These are phyloP conservation scores for Drosophila ambigua DNA, from an alignment of 1,140 invertebrate genomes.

Conservation along the genomic window DNA sequence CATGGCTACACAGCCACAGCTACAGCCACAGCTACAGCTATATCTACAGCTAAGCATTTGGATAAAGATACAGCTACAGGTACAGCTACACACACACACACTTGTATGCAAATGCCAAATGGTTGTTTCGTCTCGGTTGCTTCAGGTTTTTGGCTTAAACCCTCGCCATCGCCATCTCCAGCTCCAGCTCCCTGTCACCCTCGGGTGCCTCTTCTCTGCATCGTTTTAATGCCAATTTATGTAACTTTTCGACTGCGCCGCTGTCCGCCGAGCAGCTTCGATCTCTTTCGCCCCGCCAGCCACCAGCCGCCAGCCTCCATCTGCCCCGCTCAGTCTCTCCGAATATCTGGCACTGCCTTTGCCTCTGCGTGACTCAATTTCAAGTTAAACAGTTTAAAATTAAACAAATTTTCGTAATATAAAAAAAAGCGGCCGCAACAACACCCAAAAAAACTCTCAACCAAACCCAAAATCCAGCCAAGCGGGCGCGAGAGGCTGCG, in stretches of 20 bases:
- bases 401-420: conserved; percentile 79
- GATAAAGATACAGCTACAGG: conserved; percentile 8
- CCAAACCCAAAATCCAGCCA: conserved; percentile 12
- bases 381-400: conserved; percentile 79
- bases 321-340: not conserved
- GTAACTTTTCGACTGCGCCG: conserved; percentile 70
- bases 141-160: conserved; percentile 49
- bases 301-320: conserved; percentile 21
- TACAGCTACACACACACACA: conserved; percentile 5
- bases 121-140: conserved; percentile 57
- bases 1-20: too few species aligned
- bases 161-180: too few species aligned
- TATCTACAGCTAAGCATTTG: too few species aligned
- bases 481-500: too few species aligned
- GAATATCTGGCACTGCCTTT: conserved; percentile 11
- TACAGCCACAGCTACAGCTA: too few species aligned
- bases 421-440: conserved; percentile 54
- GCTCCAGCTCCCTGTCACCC: not conserved
- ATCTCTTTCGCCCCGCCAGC: conserved; percentile 8
- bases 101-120: conserved; percentile 76
- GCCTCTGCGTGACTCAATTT: conserved; percentile 69
- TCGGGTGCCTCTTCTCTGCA: conserved; percentile 45
- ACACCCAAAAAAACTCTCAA: conserved; percentile 41
- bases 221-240: conserved; percentile 80
- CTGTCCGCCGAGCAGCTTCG: too few species aligned